phyloP scores from a whole-genome alignment of 2,113 vertebrate species.

The Motacilla alba region DNA sequence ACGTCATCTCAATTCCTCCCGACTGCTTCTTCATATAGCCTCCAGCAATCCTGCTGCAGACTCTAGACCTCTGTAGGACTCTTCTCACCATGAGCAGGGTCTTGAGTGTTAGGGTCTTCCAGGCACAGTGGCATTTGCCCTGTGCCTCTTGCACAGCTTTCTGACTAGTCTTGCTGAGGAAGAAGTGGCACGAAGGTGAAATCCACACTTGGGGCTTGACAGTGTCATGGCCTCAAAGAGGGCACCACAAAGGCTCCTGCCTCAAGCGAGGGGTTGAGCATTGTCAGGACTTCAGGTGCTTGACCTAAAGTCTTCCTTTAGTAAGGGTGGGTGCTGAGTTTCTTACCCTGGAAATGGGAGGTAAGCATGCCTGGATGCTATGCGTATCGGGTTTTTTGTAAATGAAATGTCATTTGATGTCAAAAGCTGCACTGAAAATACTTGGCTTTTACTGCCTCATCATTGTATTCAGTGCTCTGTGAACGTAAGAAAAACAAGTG shows the following conservation, averaged over 20 bases:
- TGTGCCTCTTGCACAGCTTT: neutral
- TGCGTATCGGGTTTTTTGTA: rapidly evolving
- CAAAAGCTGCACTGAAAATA: neutral
- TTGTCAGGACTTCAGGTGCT: neutral
- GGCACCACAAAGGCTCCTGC: neutral
- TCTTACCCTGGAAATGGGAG: neutral
- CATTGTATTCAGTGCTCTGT: neutral
- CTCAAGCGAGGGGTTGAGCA: neutral
- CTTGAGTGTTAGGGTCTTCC: neutral
- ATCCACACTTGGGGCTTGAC: neutral
- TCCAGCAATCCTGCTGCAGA: neutral
- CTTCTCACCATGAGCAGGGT: neutral
- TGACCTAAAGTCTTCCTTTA: neutral
- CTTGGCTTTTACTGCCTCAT: neutral
- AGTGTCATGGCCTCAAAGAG: neutral
- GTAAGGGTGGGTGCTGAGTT: neutral
- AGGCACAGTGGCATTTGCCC: neutral
- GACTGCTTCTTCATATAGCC: neutral
- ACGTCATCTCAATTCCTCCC: neutral
- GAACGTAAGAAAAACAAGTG: neutral
- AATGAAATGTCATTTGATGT: neutral
- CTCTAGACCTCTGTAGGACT: neutral
- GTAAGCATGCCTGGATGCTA: neutral
- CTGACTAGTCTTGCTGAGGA: neutral
- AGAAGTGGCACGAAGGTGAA: rapidly evolving